Evolutionary conservation across 92 coral and sea anemone genomes (phyloP).

Genomic region (Bergia sp.): DNA sequence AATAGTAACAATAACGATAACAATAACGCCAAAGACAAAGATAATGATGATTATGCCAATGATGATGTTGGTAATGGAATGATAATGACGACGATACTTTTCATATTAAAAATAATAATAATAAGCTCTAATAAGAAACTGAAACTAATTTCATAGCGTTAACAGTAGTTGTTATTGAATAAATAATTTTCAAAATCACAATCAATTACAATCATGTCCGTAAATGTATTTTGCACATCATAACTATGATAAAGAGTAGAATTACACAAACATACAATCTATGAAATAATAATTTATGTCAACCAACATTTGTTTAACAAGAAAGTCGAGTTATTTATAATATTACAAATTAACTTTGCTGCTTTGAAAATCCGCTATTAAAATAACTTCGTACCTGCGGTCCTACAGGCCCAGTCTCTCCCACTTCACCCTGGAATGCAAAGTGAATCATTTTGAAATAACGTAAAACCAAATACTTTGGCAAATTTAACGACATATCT

Average conservation of each 20-base stretch:
- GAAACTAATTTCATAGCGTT: too few species aligned
- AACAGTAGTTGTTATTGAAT: too few species aligned
- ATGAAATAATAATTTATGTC: too few species aligned
- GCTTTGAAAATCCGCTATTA: background rate
- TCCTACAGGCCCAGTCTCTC: slow-evolving; percentile 16
- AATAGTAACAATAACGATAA: background rate
- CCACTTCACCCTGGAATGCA: slow-evolving; percentile 28
- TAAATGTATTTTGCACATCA: too few species aligned
- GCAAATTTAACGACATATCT: background rate
- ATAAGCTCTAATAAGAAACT: background rate
- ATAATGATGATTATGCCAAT: too few species aligned
- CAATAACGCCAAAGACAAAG: background rate
- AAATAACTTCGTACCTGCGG: background rate
- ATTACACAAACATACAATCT: too few species aligned
- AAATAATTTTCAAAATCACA: too few species aligned
- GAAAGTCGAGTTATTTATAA: background rate
- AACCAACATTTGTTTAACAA: too few species aligned
- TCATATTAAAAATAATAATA: background rate
- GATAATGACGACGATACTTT: too few species aligned
- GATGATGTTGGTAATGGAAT: too few species aligned
- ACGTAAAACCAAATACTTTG: background rate
- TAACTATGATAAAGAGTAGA: too few species aligned
- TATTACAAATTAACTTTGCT: background rate
- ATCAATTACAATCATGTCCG: too few species aligned
- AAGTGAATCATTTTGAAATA: background rate